Base-by-base conservation (phyloP, 1,140 invertebrate genomes). In the Microplitis demolitor region DNA sequence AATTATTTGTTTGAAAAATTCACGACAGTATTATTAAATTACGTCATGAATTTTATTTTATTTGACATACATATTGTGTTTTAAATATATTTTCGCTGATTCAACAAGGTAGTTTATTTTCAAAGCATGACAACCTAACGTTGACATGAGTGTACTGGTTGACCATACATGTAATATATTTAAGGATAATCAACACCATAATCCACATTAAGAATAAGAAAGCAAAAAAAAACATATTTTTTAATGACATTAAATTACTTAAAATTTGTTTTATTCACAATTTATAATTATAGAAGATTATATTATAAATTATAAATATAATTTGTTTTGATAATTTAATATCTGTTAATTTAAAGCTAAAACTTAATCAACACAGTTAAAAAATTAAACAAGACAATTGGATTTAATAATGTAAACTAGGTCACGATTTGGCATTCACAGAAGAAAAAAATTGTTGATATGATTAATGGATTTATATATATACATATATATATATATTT, bases 21-120 rank as follows among this genome's bases (percentile, higher is more conserved):
- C 13, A 31, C 24, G 24, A 37, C 56, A 34, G 5, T 35, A n/a
- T 68, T 54, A 11, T 62, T 73, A 68, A 78, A 76, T 76, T 72
- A 74, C 75, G 78, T 78, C 75, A 74, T 67, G 78, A 76, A 83
- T 79, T 80, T 76, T 77, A 69, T 39, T 35, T 13, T 6, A 35
- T 13, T 62, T 62, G 71, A 60, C 60, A 35, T 62, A 62, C 33
- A 77, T 56, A 75, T 77, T 75, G 76, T 83, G 75, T 81, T 74
- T 24, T 80, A 83, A 84, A 84, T 81, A 39, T 62, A 35, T 62
- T 39, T 39, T 62, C 39, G 60, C n/a, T 62, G 60, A 62, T 39
- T 51, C 24, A 9, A 54, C 14, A 51, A 16, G 37, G 66, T 24
- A 24, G 13, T 37, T 62, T n/a, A 14, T 62, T 62, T 4, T 37